These are phyloP conservation scores for Horisme vitalbata DNA, from an alignment of 2,888 invertebrate genomes.

Conservation along the genomic window DNA sequence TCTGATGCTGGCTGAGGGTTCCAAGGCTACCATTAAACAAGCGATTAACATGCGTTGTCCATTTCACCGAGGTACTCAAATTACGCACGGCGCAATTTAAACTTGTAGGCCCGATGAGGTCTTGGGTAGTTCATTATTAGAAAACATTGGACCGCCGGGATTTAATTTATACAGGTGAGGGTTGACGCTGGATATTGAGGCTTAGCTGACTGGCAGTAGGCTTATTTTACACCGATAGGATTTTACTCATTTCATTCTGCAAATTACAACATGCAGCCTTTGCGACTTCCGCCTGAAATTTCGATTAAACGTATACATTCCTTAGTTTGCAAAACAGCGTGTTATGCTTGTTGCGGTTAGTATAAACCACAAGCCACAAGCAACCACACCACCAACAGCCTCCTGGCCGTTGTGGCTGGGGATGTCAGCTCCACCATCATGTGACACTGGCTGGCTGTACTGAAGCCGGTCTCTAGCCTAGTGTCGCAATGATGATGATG, in stretches of 20 bases:
- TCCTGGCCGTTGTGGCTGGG: too few relatives aligned
- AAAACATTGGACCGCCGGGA: constrained; percentile 35
- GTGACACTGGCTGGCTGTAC: too few relatives aligned
- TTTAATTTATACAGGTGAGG: constrained; percentile 24
- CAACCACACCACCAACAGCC: too few relatives aligned
- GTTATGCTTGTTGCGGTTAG: too few relatives aligned
- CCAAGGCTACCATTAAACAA: constrained; percentile 47
- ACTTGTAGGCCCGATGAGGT: constrained; percentile 39
- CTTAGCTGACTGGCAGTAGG: constrained; percentile 1
- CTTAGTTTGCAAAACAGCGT: too few relatives aligned
- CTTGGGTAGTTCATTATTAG: constrained; percentile 54
- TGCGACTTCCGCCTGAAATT: neutral
- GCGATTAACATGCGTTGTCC: constrained; percentile 62
- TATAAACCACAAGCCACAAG: too few relatives aligned
- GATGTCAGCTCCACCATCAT: too few relatives aligned
- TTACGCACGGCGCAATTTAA: constrained; percentile 54
- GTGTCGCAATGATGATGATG: too few relatives aligned
- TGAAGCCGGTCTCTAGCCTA: too few relatives aligned
- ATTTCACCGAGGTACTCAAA: constrained; percentile 48
- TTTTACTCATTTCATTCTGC: constrained; percentile 1
- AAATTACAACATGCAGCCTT: constrained; percentile 11
- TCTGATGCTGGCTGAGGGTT: constrained; percentile 14
- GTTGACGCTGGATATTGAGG: constrained; percentile 1
- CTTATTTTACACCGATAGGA: neutral
- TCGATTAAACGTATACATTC: too few relatives aligned